phyloP scores from a whole-genome alignment of 1,140 invertebrate species.

The Elysia chlorotica region DNA sequence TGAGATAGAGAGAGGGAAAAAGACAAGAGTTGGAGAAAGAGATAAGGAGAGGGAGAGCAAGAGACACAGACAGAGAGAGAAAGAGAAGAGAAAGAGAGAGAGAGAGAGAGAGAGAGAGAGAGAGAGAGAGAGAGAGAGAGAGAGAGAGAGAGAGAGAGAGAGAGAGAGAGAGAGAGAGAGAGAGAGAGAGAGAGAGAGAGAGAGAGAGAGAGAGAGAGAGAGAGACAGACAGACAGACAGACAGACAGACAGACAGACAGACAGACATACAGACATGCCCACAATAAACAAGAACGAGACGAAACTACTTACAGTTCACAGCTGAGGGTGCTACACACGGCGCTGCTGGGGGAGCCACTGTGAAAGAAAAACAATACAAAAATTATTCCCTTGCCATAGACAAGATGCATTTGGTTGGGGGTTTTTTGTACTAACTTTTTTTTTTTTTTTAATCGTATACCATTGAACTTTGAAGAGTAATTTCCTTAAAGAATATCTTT shows the following conservation, averaged over 20 bases:
- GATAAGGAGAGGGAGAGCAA: neutral
- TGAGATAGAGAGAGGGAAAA: no score
- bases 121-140: neutral
- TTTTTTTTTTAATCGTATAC: no score
- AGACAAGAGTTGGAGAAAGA: no score
- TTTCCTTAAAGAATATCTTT: no score
- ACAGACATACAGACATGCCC: no score
- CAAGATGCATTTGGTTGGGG: no score
- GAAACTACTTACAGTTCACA: neutral
- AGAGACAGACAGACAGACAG: no score
- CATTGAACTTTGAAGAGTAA: no score
- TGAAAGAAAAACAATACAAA: neutral
- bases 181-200: neutral
- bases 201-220: neutral
- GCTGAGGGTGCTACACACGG: neutral
- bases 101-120: neutral
- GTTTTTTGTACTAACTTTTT: no score
- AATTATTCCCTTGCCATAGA: no score
- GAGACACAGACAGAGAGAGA: neutral
- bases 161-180: neutral
- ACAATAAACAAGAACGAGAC: no score
- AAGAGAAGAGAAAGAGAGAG: neutral
- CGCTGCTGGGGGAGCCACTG: constrained; percentile 6
- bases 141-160: neutral
- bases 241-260: no score